Conservation (phyloP, 2,888 invertebrate species). For the Epinotia ramella region DNA sequence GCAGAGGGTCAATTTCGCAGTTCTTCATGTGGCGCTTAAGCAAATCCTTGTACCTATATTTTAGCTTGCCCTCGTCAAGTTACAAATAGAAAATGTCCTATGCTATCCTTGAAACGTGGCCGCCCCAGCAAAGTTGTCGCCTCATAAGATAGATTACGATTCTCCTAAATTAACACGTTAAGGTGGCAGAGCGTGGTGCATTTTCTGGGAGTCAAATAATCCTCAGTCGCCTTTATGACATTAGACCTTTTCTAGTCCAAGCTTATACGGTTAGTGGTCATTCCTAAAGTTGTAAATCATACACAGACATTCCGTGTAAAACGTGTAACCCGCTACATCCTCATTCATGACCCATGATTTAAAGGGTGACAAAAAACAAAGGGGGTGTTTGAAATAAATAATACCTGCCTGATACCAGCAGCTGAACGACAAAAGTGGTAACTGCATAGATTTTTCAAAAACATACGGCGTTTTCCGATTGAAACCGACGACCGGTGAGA, state of each 20-base stretch:
- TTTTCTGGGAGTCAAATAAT: not conserved
- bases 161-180: too few species aligned
- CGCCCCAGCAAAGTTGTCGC: too few species aligned
- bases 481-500: not conserved
- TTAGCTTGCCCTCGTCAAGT: too few species aligned
- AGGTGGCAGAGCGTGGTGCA: not conserved
- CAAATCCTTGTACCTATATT: too few species aligned
- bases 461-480: not conserved
- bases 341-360: constrained; percentile 38
- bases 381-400: constrained; percentile 30
- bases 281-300: constrained; percentile 28
- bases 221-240: too few species aligned
- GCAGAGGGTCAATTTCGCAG: too few species aligned
- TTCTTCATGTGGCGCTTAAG: too few species aligned
- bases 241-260: not conserved
- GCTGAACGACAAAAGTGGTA: not conserved
- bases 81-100: too few species aligned
- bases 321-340: constrained; percentile 28
- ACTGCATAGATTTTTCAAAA: not conserved
- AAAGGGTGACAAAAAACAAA: constrained; percentile 38
- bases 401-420: constrained; percentile 20
- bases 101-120: too few species aligned
- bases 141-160: too few species aligned
- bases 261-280: not conserved
- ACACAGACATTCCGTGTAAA: constrained; percentile 26